Evolutionary conservation across 2,113 vertebrate genomes (phyloP).

Genomic region (Mellivora capensis): DNA sequence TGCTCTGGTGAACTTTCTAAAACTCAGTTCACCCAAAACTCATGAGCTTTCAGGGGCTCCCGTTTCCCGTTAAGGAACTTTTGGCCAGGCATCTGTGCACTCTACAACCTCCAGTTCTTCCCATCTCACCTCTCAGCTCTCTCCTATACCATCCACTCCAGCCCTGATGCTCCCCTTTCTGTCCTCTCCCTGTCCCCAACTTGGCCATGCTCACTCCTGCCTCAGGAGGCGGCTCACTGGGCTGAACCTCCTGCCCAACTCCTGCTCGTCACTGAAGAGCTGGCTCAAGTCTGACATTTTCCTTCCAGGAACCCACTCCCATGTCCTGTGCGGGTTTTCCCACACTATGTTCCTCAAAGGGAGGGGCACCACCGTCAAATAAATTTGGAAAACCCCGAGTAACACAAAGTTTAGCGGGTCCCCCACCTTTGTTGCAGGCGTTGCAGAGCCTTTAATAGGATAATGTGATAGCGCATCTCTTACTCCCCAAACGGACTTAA

Average conservation of each 20-base stretch:
- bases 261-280: not conserved
- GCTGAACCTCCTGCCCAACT: not conserved
- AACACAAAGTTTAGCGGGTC: not conserved
- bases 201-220: not conserved
- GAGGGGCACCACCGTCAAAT: not conserved
- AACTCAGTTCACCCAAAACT: slow-evolving; percentile 14
- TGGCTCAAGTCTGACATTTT: not conserved
- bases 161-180: not conserved
- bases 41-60: not conserved
- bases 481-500: not conserved
- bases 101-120: not conserved
- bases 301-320: not conserved
- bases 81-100: not conserved
- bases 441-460: not conserved
- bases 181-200: not conserved
- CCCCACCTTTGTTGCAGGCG: not conserved
- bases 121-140: not conserved
- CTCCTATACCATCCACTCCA: not conserved
- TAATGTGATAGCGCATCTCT: not conserved
- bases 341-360: not conserved
- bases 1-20: not conserved
- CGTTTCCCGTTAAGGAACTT: not conserved
- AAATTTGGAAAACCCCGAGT: slow-evolving; percentile 17
- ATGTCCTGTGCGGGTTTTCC: not conserved
- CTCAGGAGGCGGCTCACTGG: not conserved